phyloP scores from a whole-genome alignment of 2,113 vertebrate genomes.

The Laterallus jamaicensis region DNA sequence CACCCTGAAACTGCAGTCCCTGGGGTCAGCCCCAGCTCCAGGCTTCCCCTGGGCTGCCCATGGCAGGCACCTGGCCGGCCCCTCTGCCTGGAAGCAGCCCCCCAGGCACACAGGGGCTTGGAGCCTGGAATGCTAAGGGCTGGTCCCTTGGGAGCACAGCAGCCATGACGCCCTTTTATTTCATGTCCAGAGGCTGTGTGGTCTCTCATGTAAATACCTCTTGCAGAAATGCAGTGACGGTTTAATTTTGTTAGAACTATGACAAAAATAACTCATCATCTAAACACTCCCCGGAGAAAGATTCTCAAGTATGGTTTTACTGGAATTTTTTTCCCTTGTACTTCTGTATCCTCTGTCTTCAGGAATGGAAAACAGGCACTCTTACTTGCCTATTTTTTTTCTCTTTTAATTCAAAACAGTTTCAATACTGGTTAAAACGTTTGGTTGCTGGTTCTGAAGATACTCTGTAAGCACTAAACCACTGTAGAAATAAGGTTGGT shows the following conservation, averaged over 20 bases:
- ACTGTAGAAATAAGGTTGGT: neutral
- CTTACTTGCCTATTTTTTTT: neutral
- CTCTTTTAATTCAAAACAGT: neutral
- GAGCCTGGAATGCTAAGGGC: accelerated
- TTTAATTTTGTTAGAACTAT: neutral
- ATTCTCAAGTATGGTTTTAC: constrained; percentile 30
- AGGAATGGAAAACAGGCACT: neutral
- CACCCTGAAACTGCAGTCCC: no score
- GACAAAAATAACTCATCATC: constrained; percentile 49
- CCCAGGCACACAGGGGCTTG: accelerated
- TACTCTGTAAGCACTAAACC: neutral
- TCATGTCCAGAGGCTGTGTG: neutral
- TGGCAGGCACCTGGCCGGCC: accelerated
- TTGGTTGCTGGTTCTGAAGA: neutral
- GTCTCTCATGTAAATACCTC: neutral
- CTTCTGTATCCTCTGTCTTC: neutral
- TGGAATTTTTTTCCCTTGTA: neutral
- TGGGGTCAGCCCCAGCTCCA: neutral
- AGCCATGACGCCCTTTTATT: neutral
- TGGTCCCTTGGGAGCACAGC: neutral
- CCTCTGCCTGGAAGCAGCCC: no score
- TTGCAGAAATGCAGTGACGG: neutral
- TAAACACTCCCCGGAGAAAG: constrained; percentile 11
- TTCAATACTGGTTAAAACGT: neutral
- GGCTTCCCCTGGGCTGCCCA: accelerated